phyloP scores from a whole-genome alignment of 2,888 invertebrate genomes.

The Phaonia tiefii region DNA sequence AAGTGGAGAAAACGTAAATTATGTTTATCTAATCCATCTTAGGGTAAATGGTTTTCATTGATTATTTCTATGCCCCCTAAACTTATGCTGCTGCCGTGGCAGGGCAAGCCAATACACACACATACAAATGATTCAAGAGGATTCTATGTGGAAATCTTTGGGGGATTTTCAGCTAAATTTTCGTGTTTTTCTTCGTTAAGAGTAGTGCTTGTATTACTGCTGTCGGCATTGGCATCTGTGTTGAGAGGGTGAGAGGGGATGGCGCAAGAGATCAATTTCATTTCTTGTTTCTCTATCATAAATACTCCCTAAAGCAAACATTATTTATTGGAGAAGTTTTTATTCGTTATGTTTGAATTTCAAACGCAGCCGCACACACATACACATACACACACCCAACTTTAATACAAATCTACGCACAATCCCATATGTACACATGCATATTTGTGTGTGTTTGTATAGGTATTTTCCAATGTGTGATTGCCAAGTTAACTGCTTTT shows the following conservation, averaged over 20 bases:
- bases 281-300: conserved; percentile 44
- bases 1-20: conserved; percentile 34
- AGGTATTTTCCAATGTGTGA: conserved; percentile 43
- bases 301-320: conserved; percentile 58
- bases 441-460: conserved; percentile 20
- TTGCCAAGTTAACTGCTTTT: conserved; percentile 52
- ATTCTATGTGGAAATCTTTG: conserved; percentile 24
- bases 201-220: not conserved
- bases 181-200: conserved; percentile 5
- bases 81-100: conserved; percentile 11
- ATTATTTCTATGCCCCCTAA: conserved; percentile 49
- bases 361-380: conserved; percentile 30
- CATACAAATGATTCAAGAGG: conserved; percentile 38
- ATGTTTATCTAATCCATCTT: conserved; percentile 39
- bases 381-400: not conserved
- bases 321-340: conserved; percentile 51
- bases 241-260: not conserved
- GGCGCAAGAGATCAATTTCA: conserved; percentile 51
- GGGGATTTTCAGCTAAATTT: conserved; percentile 41
- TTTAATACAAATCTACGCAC: conserved; percentile 9
- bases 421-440: not conserved
- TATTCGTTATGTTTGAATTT: conserved; percentile 30
- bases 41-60: conserved; percentile 50
- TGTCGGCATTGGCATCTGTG: not conserved
- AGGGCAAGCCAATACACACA: too few relatives aligned